phyloP scores from a whole-genome alignment of 2,113 vertebrate species.

The Hystrix brachyura region DNA sequence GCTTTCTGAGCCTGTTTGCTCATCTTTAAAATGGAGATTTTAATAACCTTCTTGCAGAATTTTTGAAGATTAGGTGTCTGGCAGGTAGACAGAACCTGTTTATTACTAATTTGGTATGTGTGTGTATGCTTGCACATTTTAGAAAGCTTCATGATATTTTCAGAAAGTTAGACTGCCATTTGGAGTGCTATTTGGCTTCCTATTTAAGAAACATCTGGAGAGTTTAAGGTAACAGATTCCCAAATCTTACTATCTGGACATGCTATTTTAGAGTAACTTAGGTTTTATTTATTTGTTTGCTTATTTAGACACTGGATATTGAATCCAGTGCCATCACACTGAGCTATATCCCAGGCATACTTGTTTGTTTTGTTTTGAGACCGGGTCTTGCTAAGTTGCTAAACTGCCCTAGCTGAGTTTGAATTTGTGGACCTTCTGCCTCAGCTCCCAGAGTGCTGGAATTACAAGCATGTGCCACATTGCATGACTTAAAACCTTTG shows the following conservation, averaged over 20 bases:
- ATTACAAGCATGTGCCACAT: background rate
- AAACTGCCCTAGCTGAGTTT: background rate
- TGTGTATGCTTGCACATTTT: background rate
- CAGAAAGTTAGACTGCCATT: slow-evolving; percentile 31
- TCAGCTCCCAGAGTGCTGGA: background rate
- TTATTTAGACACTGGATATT: background rate
- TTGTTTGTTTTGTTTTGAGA: background rate
- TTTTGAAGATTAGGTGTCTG: slow-evolving; percentile 46
- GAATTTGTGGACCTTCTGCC: background rate
- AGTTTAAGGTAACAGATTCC: slow-evolving; percentile 22
- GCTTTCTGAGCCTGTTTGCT: slow-evolving; percentile 44
- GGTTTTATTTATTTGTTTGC: background rate
- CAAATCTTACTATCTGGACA: background rate
- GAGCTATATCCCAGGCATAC: background rate
- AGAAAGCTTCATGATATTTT: background rate
- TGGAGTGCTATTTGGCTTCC: background rate
- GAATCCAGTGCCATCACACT: background rate
- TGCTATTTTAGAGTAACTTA: slow-evolving; percentile 31
- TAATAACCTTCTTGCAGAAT: background rate
- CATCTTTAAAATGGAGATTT: slow-evolving; percentile 24
- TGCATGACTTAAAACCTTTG: background rate
- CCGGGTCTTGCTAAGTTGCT: background rate
- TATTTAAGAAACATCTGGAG: slow-evolving; percentile 4
- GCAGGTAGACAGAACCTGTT: background rate
- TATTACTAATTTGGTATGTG: background rate